Conservation (phyloP, 2,113 vertebrate genomes). For the Jaculus jaculus region DNA sequence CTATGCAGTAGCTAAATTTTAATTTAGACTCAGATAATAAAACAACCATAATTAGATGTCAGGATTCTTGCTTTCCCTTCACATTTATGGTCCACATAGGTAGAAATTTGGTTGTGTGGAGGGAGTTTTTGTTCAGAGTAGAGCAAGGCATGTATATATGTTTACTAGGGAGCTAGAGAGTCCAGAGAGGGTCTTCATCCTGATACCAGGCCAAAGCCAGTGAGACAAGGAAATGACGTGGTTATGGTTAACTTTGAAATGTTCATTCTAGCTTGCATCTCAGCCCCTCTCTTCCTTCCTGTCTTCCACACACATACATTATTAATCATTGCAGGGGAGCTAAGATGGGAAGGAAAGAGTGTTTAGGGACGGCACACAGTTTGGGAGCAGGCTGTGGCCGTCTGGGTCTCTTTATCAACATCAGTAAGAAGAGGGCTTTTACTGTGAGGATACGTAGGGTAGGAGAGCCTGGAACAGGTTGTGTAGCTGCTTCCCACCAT, state of each 20-base stretch:
- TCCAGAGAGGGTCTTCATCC: background rate
- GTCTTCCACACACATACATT: background rate
- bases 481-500: background rate
- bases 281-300: background rate
- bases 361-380: background rate
- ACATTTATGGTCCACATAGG: background rate
- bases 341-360: background rate
- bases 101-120: background rate
- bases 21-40: background rate
- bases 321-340: background rate
- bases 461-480: background rate
- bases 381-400: background rate
- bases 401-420: background rate
- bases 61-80: background rate
- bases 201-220: background rate
- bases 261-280: background rate
- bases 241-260: background rate
- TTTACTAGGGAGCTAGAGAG: background rate
- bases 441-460: background rate
- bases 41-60: background rate
- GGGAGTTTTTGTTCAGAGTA: background rate
- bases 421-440: background rate
- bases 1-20: background rate
- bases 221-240: background rate
- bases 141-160: background rate